phyloP scores from a whole-genome alignment of 2,797 vertebrate genomes.

The Peromyscus melanophrys region DNA sequence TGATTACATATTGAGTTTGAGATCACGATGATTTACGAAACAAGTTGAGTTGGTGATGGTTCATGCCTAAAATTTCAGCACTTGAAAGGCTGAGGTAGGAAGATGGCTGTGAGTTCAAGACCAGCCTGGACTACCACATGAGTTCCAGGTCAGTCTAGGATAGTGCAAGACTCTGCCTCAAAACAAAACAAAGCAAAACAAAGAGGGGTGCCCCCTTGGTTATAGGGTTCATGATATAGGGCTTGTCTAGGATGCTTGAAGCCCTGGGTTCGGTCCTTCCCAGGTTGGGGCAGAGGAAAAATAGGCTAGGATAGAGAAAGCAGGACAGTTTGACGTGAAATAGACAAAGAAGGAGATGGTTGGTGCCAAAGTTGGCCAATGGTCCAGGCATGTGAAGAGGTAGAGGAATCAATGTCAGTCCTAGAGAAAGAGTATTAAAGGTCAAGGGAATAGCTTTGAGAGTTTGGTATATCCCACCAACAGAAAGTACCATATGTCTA shows the following conservation, averaged over 20 bases:
- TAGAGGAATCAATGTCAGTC: constrained; percentile 5
- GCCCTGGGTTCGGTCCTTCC: background rate
- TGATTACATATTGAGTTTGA: background rate
- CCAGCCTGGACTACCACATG: background rate
- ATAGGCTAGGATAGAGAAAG: background rate
- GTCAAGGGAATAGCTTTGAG: background rate
- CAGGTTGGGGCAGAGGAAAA: background rate
- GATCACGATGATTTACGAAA: background rate
- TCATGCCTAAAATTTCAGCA: background rate
- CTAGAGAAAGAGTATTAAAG: background rate
- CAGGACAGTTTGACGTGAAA: background rate
- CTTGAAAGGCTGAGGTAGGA: background rate
- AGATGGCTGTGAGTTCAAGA: background rate
- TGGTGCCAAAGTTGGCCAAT: background rate
- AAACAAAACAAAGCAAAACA: background rate
- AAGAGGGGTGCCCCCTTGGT: background rate
- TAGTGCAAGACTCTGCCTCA: background rate
- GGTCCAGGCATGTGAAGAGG: background rate
- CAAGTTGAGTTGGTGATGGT: background rate
- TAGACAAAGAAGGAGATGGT: constrained; percentile 1
- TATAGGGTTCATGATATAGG: background rate
- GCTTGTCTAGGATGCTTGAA: background rate
- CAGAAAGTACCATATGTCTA: background rate
- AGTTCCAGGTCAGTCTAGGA: background rate
- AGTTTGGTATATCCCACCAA: background rate